Conservation (phyloP, 2,113 vertebrate genomes). For the Xenotilapia longispinis region DNA sequence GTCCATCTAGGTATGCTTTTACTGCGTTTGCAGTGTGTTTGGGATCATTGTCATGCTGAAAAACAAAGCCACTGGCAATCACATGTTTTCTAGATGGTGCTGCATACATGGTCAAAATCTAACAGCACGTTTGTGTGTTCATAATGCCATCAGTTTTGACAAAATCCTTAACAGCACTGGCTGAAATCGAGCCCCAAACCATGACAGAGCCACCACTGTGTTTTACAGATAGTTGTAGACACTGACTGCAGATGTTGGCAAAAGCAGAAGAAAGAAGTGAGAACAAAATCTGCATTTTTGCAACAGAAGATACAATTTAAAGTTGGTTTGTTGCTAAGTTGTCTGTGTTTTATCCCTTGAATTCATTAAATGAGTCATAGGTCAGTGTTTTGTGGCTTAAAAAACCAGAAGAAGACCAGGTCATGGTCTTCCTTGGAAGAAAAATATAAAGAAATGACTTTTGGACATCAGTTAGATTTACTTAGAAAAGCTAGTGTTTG, state of each 20-base stretch:
- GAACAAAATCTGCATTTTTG: neutral
- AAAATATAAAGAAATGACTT: neutral
- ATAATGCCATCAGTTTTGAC: neutral
- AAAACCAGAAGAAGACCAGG: neutral
- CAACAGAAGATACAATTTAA: neutral
- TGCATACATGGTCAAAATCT: rapidly evolving
- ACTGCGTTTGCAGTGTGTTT: neutral
- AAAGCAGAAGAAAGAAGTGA: neutral
- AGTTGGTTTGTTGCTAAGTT: neutral
- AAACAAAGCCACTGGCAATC: neutral
- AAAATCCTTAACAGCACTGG: neutral
- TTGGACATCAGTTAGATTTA: neutral
- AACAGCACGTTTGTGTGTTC: neutral
- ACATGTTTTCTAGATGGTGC: neutral
- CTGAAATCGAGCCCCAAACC: neutral
- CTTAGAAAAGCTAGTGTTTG: neutral
- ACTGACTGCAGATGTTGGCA: neutral
- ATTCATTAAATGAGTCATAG: neutral
- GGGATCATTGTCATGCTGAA: neutral
- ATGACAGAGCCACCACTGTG: neutral
- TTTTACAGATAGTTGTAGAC: neutral
- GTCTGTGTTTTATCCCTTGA: neutral
- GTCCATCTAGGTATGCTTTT: neutral
- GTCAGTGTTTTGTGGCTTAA: neutral
- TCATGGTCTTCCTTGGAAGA: neutral